Percentiles rank a stretch among this genome's conserved stretches.
phyloP scores from a whole-genome alignment of 2,888 invertebrate genomes.

The Branchipolynoe longqiensis region DNA sequence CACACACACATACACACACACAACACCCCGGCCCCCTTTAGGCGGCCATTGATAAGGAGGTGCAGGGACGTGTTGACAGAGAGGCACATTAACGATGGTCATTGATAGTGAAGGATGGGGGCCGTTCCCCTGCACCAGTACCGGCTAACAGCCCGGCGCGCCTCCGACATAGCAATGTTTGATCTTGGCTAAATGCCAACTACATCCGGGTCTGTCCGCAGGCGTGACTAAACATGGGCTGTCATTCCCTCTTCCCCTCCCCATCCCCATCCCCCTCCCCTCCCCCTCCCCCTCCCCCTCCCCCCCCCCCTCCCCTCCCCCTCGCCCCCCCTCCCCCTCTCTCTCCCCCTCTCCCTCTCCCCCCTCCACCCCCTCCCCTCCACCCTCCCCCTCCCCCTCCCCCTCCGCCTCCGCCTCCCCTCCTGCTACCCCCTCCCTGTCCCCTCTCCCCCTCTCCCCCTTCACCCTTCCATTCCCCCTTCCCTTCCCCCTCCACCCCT shows the following conservation, averaged over 20 bases:
- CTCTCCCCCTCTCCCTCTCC: background rate
- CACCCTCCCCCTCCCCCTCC: background rate
- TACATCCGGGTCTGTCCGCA: background rate
- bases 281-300: background rate
- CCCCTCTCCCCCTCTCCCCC: background rate
- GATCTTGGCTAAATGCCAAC: constrained; percentile 5
- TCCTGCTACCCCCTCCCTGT: background rate
- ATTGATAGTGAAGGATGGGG: constrained; percentile 39
- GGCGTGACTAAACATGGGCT: background rate
- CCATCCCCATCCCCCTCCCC: background rate
- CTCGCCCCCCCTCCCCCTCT: background rate
- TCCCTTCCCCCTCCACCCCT: too few species aligned
- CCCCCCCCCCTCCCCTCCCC: background rate
- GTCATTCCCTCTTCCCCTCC: background rate
- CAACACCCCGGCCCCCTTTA: background rate
- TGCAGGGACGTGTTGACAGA: constrained; percentile 28
- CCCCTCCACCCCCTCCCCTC: background rate
- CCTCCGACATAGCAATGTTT: background rate
- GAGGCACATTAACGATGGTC: background rate
- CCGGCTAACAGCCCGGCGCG: background rate
- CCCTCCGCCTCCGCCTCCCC: background rate
- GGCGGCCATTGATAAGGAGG: background rate
- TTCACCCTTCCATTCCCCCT: background rate
- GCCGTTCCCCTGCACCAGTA: background rate
- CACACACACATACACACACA: too few species aligned